Percentiles rank a stretch among this genome's conserved stretches.
These are phyloP conservation scores for Entomyzon cyanotis DNA, from an alignment of 2,113 vertebrate species.

Conservation along the genomic window DNA sequence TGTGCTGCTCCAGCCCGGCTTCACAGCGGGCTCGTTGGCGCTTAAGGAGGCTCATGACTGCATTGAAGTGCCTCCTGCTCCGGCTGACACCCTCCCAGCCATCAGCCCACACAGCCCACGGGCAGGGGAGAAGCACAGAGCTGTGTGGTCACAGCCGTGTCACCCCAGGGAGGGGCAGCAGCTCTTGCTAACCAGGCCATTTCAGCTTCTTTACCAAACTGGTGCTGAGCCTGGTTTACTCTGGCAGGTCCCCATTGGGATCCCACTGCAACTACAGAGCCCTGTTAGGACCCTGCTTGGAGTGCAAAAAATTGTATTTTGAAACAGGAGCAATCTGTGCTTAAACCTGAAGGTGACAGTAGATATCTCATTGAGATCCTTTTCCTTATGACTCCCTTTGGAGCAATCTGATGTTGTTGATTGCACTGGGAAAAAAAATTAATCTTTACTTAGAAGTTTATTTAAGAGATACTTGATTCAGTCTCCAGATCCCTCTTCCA, in stretches of 20 bases:
- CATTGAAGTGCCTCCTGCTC: not conserved
- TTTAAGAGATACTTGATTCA: not conserved
- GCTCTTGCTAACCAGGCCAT: not conserved
- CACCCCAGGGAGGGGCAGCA: not conserved
- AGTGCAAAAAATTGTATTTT: not conserved
- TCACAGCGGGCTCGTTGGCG: accelerated
- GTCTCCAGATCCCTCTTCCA: not conserved
- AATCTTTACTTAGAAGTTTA: not conserved
- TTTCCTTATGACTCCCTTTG: not conserved
- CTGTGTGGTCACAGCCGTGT: accelerated
- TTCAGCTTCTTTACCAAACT: not conserved
- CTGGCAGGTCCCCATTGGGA: accelerated
- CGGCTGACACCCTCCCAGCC: accelerated
- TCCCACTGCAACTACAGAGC: not conserved
- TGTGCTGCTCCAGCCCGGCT: accelerated
- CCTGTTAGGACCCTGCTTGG: too few species aligned
- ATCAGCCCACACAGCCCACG: accelerated
- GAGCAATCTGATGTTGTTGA: not conserved
- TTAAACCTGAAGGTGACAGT: not conserved
- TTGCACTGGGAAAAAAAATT: not conserved
- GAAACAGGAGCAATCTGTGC: not conserved
- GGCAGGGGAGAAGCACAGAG: not conserved
- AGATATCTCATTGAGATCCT: not conserved
- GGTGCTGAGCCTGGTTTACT: not conserved
- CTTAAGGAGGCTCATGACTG: accelerated